A percentile compares a stretch with the other conserved stretches of the same genome.
Evolutionary conservation across 2,113 vertebrate species (phyloP).

Genomic region (Ammospiza nelsoni): DNA sequence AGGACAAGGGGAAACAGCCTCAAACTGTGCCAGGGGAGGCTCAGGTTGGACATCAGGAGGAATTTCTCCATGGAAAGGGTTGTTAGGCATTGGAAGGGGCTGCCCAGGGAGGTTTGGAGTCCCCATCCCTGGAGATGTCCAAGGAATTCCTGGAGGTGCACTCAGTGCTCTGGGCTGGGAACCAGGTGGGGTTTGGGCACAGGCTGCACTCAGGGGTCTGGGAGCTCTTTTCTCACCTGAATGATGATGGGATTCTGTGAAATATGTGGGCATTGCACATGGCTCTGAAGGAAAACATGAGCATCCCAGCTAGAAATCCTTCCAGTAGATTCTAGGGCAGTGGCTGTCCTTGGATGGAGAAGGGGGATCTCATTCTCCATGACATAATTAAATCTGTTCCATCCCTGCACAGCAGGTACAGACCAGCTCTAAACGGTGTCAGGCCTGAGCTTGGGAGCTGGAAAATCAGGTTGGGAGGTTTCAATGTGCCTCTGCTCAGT

Average conservation of each 20-base stretch:
- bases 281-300: background rate
- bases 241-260: background rate
- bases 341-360: background rate
- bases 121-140: background rate
- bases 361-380: background rate
- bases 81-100: background rate
- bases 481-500: background rate
- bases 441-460: background rate
- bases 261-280: background rate
- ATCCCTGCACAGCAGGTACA: accelerated
- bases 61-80: background rate
- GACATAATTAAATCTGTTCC: background rate
- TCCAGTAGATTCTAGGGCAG: background rate
- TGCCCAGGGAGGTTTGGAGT: background rate
- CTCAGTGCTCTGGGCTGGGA: background rate
- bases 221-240: background rate
- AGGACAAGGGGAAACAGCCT: background rate
- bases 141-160: accelerated
- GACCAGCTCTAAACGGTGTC: background rate
- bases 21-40: background rate
- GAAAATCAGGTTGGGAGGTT: background rate
- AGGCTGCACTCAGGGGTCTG: accelerated
- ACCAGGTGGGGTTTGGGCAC: background rate
- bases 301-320: background rate
- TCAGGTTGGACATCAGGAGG: background rate